Conservation (phyloP, 1,140 invertebrate species). For the Aethina tumida region DNA sequence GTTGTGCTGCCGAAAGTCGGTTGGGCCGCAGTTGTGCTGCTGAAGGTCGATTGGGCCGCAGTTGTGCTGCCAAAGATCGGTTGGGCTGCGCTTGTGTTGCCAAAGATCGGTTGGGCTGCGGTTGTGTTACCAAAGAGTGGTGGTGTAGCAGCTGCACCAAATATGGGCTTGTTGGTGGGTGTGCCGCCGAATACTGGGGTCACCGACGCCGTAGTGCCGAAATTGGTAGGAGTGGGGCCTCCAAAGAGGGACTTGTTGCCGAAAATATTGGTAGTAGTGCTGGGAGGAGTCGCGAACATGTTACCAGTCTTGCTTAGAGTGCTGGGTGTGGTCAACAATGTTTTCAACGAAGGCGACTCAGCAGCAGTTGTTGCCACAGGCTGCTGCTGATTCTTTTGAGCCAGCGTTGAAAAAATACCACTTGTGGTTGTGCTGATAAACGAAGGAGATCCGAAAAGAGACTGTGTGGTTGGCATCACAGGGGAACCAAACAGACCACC, state of each 20-base stretch:
- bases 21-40: not conserved
- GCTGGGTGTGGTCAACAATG: not conserved
- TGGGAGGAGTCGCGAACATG: not conserved
- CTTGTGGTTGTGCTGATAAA: no score
- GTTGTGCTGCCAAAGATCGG: not conserved
- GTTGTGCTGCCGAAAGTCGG: constrained; percentile 7
- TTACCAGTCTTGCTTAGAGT: not conserved
- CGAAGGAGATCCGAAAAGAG: no score
- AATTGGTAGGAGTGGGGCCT: not conserved
- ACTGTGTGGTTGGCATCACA: not conserved
- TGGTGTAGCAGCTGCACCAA: not conserved
- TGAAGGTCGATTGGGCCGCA: not conserved
- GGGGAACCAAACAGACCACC: not conserved
- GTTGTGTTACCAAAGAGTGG: not conserved
- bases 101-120: not conserved
- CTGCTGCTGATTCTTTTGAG: not conserved
- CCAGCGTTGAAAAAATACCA: not conserved
- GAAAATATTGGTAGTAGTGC: not conserved
- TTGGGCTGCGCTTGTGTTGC: not conserved
- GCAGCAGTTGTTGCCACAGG: no score
- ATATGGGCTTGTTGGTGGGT: no score
- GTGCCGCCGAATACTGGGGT: not conserved
- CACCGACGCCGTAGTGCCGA: not conserved
- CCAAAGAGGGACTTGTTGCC: not conserved
- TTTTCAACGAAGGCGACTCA: not conserved